Base-by-base conservation (phyloP, 1,140 invertebrate genomes). In the Ceratina japonica region DNA sequence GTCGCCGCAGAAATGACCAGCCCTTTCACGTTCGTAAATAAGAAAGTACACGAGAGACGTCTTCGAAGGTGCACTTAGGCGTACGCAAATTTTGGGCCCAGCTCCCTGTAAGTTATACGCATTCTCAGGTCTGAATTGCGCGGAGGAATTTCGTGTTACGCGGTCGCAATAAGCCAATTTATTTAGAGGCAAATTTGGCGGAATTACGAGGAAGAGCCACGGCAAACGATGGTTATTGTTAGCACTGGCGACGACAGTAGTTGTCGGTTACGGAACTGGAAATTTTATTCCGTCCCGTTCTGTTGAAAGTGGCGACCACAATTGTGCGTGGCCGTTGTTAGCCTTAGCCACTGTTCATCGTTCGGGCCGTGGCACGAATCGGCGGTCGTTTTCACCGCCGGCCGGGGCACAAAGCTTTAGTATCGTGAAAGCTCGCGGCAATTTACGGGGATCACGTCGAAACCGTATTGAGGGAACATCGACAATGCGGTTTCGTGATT, bases 341-440 rank as follows among this genome's bases (percentile, higher is more conserved):
- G 13, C 18, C 18, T 24, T 44, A 44, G 37, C 37, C 37, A 44
- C 37, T 7, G 16, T 20, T 10, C 16, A 13, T 75, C 51, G 18
- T 56, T 65, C 12, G 13, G 54, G 18, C 49, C 24, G 61, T 49
- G 52, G 64, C n/a, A 24, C 31, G 54, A 31, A 59, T 62, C 44
- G 44, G 51, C 24, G 18, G 0, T n/a, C 24, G 18, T 31, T 70
- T 62, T n/a, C 44, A 49, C 58, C n/a, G 61, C n/a, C n/a, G n/a
- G n/a, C n/a, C 58, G 63, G 27, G 37, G 56, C 63, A 27, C 7
- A 22, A 71, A 79, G 37, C 66, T 83, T 79, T 61, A 75, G 65
- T 66, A 52, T 68, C 22, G 5, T 63, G 61, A 63, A 37, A 63
- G 31, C 61, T 37, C 27, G 16, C 7, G 27, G 16, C 27, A 27